A percentile compares a stretch with the other conserved stretches of the same genome.
Evolutionary conservation across 2,888 invertebrate genomes (phyloP).

Genomic region (Rugalucina vietnamica): DNA sequence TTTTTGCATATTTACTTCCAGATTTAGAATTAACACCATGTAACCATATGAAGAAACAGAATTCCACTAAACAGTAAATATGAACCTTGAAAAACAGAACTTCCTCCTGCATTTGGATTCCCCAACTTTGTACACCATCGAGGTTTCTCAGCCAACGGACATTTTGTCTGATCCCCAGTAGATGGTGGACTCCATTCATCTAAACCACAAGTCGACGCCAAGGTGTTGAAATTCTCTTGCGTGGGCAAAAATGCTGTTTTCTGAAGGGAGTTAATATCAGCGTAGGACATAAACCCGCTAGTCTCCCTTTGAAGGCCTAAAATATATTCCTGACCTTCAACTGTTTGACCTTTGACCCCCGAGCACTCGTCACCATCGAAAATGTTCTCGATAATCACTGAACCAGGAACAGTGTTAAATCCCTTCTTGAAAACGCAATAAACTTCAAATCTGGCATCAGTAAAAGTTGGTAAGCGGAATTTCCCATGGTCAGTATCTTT

Average conservation of each 20-base stretch:
- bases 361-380: slow-evolving; percentile 45
- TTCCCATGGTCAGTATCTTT: slow-evolving; percentile 61
- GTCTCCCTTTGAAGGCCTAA: slow-evolving; percentile 52
- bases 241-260: slow-evolving; percentile 58
- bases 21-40: too few relatives aligned
- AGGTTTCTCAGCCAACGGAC: slow-evolving; percentile 49
- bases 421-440: slow-evolving; percentile 63
- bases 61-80: too few relatives aligned
- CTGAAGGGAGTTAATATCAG: slow-evolving; percentile 58
- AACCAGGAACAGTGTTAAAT: slow-evolving; percentile 42
- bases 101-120: slow-evolving; percentile 16
- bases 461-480: slow-evolving; percentile 42
- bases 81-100: too few relatives aligned
- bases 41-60: too few relatives aligned
- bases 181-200: slow-evolving; percentile 49
- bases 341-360: slow-evolving; percentile 48
- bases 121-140: slow-evolving; percentile 51
- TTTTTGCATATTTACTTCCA: too few relatives aligned
- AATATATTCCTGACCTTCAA: slow-evolving; percentile 57
- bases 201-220: slow-evolving; percentile 54
- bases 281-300: slow-evolving; percentile 61
- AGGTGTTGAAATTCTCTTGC: slow-evolving; percentile 44
- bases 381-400: slow-evolving; percentile 61
- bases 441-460: slow-evolving; percentile 63
- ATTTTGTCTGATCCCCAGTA: slow-evolving; percentile 43